Base-by-base conservation (phyloP, 1,140 invertebrate genomes). In the Drosophila yakuba region DNA sequence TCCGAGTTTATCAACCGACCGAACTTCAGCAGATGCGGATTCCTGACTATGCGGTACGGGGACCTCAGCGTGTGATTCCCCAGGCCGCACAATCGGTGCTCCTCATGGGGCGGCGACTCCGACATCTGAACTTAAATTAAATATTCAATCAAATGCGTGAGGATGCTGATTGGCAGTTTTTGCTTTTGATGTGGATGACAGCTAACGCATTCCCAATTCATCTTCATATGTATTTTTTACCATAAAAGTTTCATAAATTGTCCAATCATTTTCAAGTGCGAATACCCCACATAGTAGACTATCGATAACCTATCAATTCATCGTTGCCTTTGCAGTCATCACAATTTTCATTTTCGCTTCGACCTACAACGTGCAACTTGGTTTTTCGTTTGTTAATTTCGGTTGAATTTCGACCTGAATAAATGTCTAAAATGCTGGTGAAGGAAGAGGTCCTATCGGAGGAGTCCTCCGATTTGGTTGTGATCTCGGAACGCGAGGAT, bases 401-500 rank as follows among this genome's bases (percentile, higher is more conserved):
- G 32, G 32, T 32, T 32, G 3, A 32, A 32, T 10, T 32, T 32
- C 7, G 32, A 8, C 8, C 7, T 32, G 8, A 32, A 3, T 32
- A 32, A 32, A 8, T 15, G 51, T 41, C 25, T 23, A 20, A 43
- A 25, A 32, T 7, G 2, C 8, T 32, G 10, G n/a, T 43, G 7
- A 78, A 77, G 52, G 64, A 41, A 1, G 64, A 77, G 52, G 25
- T 3, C 3, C n/a, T 14, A 23, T 35, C 17, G 36, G 72, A 58
- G 4, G 44, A 48, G 6, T 39, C 10, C 32, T 6, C 35, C 6
- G 74, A 77, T 3, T 47, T 54, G 32, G 41, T 62, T 23, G 41
- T 69, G n/a, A 3, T 78, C n/a, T 10, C 64, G 12, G 75, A 78
- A 11, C 48, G 74, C 2, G 74, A 78, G 25, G 73, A 77, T 44